Percentiles rank a stretch among this genome's conserved stretches.
Evolutionary conservation across 2,888 invertebrate species (phyloP).

Genomic region (Thyatira batis): DNA sequence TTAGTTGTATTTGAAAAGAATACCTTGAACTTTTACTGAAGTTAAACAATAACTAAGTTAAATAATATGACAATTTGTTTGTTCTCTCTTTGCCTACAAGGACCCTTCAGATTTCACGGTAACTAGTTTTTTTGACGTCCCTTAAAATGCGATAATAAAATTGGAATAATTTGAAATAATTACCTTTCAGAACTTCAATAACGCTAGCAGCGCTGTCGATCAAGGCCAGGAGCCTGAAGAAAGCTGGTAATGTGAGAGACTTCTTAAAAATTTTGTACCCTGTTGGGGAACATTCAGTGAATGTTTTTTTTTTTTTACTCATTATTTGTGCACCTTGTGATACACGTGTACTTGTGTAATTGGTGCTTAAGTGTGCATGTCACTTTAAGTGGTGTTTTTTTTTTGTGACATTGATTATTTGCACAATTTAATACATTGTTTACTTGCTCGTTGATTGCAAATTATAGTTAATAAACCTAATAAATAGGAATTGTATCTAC

Average conservation of each 20-base stretch:
- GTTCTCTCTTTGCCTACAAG: too few relatives aligned
- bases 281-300: slow-evolving; percentile 28
- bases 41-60: too few relatives aligned
- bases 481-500: not conserved
- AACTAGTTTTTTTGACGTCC: too few relatives aligned
- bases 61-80: too few relatives aligned
- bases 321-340: slow-evolving; percentile 51
- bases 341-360: slow-evolving; percentile 51
- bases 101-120: too few relatives aligned
- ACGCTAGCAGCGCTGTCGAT: slow-evolving; percentile 41
- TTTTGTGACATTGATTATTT: not conserved
- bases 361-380: slow-evolving; percentile 53
- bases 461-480: not conserved
- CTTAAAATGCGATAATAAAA: slow-evolving; percentile 13
- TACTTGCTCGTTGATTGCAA: not conserved
- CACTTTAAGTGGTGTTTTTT: not conserved
- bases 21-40: slow-evolving; percentile 1
- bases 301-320: slow-evolving; percentile 28
- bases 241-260: slow-evolving; percentile 72
- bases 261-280: slow-evolving; percentile 36
- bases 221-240: slow-evolving; percentile 78
- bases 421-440: not conserved
- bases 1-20: not conserved
- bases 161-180: too few relatives aligned
- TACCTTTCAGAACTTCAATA: slow-evolving; percentile 63